Evolutionary conservation across 2,888 invertebrate genomes (phyloP), one percentile per base, ranked within the genome.

Genomic region (Ophion slaviceki): DNA sequence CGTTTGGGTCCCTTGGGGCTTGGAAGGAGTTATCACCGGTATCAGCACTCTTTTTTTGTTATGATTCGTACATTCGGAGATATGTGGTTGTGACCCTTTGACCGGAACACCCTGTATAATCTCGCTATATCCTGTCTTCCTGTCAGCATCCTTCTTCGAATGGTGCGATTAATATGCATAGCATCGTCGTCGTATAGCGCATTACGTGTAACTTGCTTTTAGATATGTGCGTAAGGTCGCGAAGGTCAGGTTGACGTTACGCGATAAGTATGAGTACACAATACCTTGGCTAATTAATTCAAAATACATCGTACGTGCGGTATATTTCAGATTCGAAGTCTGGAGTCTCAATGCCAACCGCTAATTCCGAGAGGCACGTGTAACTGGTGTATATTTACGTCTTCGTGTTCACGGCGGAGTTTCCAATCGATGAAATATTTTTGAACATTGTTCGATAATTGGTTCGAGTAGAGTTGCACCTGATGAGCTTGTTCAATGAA

Each of bases 101-200:
- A 2, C 53, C 53, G 17, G 5, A 3, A 53, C 53, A 53, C 53
- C 53, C 14, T 53, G 17, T 53, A 53, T 53, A 53, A 53, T 17
- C 17, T 53, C 53, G 53, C 17, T 47, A 47, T 66, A 62, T 86
- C 81, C 81, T 78, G 75, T 45, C 80, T 67, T 59, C 71, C 47
- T 66, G 57, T 74, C 76, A 68, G 77, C 72, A 72, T 76, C 14
- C 59, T 80, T 82, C 82, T 80, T 86, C 77, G 59, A 75, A 75
- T 61, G 64, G 14, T 74, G 36, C 59, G 75, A 85, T 78, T 74
- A 75, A 67, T 75, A 61, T 57, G 75, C 70, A 57, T 40, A 76
- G 66, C 66, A 57, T 71, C 7, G 45, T 71, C 82, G 40, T 71
- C 75, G 5, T 53, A 75, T 40, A 64, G 40, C 45, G 61, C 17